Base-by-base conservation (phyloP, 2,113 vertebrate genomes). In the Corydoras sp. region DNA sequence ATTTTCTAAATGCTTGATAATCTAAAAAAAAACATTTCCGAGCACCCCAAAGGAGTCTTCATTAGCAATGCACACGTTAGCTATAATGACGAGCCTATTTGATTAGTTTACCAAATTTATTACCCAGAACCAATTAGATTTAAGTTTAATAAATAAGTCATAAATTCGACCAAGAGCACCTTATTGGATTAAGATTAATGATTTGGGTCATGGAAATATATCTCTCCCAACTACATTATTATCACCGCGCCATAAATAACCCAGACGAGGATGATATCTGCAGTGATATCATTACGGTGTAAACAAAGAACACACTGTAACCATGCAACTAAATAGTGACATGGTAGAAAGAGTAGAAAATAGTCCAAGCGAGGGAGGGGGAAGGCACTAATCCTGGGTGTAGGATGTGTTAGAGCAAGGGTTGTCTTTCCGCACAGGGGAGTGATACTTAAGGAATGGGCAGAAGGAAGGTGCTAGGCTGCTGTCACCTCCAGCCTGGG, bases 121-220 rank as follows among this genome's bases (percentile, higher is more conserved):
- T 84, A 79, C 82, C 79, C 82, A 82, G 79, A 84, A 86, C 80
- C 83, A 89, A 89, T 89, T 89, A 89, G 85, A 89, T 80, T 83
- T 83, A 85, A 87, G 83, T 88, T 84, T 89, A 88, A 90, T 88
- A 87, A 88, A 89, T 88, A 83, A 86, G 81, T 86, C 81, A 88
- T 88, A 85, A 84, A 87, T 87, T 86, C 60, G 83, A 84, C 85
- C 83, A 85, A 74, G 75, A 74, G 29, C 11, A 78, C 82, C 86
- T 85, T 87, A 88, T 82, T 61, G 73, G 75, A 80, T 78, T 65
- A 74, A 87, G 84, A 86, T 86, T 87, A 81, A 86, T 83, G 78
- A 70, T 85, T 82, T 79, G 80, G 70, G 76, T 83, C 65, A 76
- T 71, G 77, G 78, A 84, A 80, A 81, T 79, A 81, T 82, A 80